These are phyloP conservation scores for Pungitius pungitius DNA, from an alignment of 2,113 vertebrate species.

Conservation along the genomic window DNA sequence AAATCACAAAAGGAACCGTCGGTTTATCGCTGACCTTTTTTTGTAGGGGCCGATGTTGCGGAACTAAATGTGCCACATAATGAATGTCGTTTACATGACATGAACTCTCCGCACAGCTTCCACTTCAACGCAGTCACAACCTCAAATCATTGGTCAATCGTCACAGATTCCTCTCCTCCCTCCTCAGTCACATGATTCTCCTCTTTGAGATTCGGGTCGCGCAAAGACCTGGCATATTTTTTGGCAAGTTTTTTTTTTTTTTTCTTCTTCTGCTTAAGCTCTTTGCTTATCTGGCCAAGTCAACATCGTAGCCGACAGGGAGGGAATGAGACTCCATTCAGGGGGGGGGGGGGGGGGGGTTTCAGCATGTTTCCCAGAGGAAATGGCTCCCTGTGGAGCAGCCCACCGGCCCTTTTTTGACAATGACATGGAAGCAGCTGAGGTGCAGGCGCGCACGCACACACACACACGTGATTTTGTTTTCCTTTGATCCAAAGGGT, in stretches of 20 bases:
- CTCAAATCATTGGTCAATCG: no score
- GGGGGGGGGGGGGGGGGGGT: no score
- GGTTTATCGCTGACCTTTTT: constrained; percentile 26
- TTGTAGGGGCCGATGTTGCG: no score
- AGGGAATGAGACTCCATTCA: constrained; percentile 1
- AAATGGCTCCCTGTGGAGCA: constrained; percentile 20
- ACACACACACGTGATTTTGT: constrained; percentile 14
- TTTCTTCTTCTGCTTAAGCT: constrained; percentile 12
- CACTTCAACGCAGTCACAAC: constrained; percentile 38
- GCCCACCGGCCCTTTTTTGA: constrained; percentile 41
- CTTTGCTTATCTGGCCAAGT: neutral
- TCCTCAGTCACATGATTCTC: no score
- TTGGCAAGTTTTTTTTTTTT: constrained; percentile 7
- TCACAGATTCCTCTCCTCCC: no score
- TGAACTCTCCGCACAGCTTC: constrained; percentile 7
- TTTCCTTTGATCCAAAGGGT: constrained; percentile 13
- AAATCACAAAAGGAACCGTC: constrained; percentile 37
- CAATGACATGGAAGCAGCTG: constrained; percentile 30
- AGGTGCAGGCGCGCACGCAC: neutral
- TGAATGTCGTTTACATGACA: constrained; percentile 25
- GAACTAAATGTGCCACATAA: no score
- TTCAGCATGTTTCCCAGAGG: constrained; percentile 29
- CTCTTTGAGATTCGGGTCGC: constrained; percentile 13
- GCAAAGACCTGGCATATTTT: constrained; percentile 19
- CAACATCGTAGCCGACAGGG: constrained; percentile 8